These are phyloP conservation scores for Okamejei kenojei DNA, from an alignment of 2,797 vertebrate genomes.

Conservation along the genomic window DNA sequence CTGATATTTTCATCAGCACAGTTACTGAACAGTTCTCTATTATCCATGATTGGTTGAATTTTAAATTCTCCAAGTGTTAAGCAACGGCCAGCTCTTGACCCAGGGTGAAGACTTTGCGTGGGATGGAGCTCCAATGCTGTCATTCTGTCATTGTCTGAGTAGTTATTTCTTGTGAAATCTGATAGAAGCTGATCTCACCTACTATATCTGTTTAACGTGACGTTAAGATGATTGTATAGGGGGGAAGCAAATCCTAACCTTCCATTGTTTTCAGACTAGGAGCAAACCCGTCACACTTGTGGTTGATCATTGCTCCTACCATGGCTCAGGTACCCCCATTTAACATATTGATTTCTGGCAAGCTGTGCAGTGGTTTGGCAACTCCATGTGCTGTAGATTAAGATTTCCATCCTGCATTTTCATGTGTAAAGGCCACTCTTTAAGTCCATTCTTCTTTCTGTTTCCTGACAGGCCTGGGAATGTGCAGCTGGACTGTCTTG, in stretches of 20 bases:
- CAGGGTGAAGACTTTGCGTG: background rate
- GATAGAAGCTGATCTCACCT: background rate
- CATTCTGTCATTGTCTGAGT: background rate
- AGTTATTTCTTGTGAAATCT: background rate
- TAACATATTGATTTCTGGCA: background rate
- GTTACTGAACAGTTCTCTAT: too few relatives aligned
- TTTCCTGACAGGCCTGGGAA: conserved; percentile 68
- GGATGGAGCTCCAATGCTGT: background rate
- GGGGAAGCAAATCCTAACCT: too few relatives aligned
- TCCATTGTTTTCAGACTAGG: background rate
- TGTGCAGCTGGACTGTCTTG: conserved; percentile 89
- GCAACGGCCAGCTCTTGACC: background rate
- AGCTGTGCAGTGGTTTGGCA: background rate
- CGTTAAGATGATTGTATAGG: background rate
- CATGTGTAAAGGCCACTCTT: background rate
- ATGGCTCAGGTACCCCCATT: background rate
- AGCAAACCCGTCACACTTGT: background rate
- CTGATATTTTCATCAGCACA: too few relatives aligned
- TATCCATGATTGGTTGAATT: too few relatives aligned
- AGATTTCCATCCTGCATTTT: background rate
- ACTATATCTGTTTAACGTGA: background rate
- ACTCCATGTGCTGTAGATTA: background rate
- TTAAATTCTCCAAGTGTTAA: too few relatives aligned
- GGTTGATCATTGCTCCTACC: background rate
- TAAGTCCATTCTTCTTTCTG: background rate